Evolutionary conservation across 2,797 vertebrate species (phyloP), one percentile per base, ranked within the genome.

Genomic region (Bufotes viridis): DNA sequence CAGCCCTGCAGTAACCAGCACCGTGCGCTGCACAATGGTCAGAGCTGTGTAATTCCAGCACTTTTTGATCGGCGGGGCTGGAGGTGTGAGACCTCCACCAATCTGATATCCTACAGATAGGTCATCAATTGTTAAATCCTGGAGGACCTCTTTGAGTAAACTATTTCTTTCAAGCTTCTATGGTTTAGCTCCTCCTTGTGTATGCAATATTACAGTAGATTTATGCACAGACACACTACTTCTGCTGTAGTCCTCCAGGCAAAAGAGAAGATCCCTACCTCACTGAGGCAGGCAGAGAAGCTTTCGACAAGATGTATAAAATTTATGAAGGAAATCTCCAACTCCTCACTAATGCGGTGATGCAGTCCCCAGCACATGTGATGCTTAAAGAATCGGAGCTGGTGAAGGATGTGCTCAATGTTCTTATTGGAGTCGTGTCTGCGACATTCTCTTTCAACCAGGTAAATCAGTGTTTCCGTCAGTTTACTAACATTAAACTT

Each of bases 361-460:
- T 95, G 0, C 96, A 96, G 87, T 92, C 96, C 53, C 91, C 96
- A 3, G 96, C 93, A 0, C 94, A 96, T 18, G 93, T 97, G 72
- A 92, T 97, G 79, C 93, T 98, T 93, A 96, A 93, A 60, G 97
- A 99, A 91, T 90, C 91, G 0, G 97, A 98, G 85, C 95, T 99
- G 79, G 98, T 99, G 53, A 97, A 96, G 34, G 96, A 99, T 81
- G 95, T 96, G 13, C 96, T 99, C 22, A 99, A 99, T 0, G 96
- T 97, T 79, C 95, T 99, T 83, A 97, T 99, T 14, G 98, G 98
- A 22, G 97, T 99, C 79, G 96, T 97, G 0, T 99, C 98, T 0
- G 92, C 94, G 13, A 98, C 98, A 0, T 99, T 99, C 90, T 96
- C 97, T 29, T 96, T 98, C 75, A 97, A 96, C 92, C 96, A 98